Percentiles rank a stretch among this genome's conserved stretches.
Conservation (phyloP, 2,888 invertebrate genomes). For the Athalia cordata region DNA sequence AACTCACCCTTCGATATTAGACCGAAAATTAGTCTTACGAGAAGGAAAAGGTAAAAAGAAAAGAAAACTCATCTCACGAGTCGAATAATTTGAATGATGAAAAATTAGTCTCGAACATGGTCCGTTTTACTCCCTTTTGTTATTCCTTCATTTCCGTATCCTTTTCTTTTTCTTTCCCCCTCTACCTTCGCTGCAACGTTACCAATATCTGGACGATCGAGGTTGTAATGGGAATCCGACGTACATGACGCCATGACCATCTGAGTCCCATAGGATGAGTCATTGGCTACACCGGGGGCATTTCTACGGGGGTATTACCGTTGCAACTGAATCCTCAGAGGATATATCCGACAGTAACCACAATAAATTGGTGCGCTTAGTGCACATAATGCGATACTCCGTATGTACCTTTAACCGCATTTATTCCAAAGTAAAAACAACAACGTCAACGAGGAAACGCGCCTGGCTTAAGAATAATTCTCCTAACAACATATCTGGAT, state of each 20-base stretch:
- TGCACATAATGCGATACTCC: slow-evolving; percentile 25
- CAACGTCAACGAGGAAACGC: too few species aligned
- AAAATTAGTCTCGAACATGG: too few species aligned
- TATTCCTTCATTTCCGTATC: slow-evolving; percentile 41
- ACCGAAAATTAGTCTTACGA: too few species aligned
- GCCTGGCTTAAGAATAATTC: too few species aligned
- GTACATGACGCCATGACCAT: slow-evolving; percentile 60
- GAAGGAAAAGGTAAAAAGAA: too few species aligned
- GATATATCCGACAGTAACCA: slow-evolving; percentile 28
- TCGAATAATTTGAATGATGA: too few species aligned
- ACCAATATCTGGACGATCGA: slow-evolving; percentile 60
- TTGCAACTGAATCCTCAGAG: slow-evolving; percentile 60
- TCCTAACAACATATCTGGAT: too few species aligned
- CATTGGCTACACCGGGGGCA: slow-evolving; percentile 65
- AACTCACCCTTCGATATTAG: too few species aligned
- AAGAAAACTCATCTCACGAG: too few species aligned
- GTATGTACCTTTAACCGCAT: not conserved
- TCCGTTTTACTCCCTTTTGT: too few species aligned
- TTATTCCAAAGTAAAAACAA: too few species aligned
- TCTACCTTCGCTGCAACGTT: slow-evolving; percentile 34
- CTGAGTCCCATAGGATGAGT: slow-evolving; percentile 67
- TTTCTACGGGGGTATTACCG: slow-evolving; percentile 53
- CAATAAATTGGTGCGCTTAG: slow-evolving; percentile 40
- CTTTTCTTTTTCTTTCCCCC: slow-evolving; percentile 50
- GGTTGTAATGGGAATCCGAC: slow-evolving; percentile 63